Percentiles rank a stretch among this genome's conserved stretches.
phyloP scores from a whole-genome alignment of 2,113 vertebrate genomes.

The Copsychus sechellarum region DNA sequence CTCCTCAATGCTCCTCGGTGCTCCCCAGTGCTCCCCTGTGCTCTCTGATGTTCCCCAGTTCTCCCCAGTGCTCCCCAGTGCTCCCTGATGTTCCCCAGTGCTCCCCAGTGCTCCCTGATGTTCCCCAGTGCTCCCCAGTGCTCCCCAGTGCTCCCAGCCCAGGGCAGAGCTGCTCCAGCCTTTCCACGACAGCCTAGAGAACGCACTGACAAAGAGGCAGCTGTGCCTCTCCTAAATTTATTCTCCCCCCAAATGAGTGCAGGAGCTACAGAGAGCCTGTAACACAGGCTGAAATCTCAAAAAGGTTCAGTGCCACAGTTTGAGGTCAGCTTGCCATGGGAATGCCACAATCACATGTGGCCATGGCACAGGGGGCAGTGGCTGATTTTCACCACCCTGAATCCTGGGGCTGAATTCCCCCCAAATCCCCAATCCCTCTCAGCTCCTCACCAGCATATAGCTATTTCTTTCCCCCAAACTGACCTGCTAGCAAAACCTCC shows the following conservation, averaged over 20 bases:
- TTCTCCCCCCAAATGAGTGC: not conserved
- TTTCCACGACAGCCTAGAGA: not conserved
- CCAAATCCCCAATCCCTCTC: fast-evolving
- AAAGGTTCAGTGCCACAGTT: not conserved
- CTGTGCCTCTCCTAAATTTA: not conserved
- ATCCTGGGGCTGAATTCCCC: not conserved
- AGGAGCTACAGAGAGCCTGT: not conserved
- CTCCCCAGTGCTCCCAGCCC: not conserved
- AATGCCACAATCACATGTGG: fast-evolving
- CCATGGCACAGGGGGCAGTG: fast-evolving
- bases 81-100: too few relatives aligned
- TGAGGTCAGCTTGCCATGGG: not conserved
- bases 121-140: too few relatives aligned
- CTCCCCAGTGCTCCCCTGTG: too few relatives aligned
- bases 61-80: too few relatives aligned
- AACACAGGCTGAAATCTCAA: not conserved
- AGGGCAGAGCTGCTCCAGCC: not conserved
- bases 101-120: too few relatives aligned
- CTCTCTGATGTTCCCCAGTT: too few relatives aligned
- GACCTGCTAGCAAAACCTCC: not conserved
- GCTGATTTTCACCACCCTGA: not conserved
- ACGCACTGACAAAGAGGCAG: fast-evolving
- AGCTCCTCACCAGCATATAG: not conserved
- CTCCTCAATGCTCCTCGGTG: too few relatives aligned
- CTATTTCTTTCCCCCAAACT: not conserved